Conservation (phyloP, 1,140 invertebrate genomes). For the Gonioctena quinquepunctata region DNA sequence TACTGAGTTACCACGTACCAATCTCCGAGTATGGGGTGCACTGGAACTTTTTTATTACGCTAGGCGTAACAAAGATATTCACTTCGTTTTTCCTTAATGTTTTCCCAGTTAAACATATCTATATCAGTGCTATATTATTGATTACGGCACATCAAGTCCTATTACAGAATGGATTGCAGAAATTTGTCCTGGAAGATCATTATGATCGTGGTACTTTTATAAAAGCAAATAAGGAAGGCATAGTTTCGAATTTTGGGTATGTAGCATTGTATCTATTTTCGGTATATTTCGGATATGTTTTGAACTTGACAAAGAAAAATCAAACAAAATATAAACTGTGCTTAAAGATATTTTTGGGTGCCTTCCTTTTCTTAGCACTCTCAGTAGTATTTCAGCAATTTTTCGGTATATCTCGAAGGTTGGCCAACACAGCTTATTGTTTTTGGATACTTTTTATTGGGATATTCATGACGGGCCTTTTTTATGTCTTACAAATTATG, state of each 20-base stretch:
- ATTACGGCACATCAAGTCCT: conserved; percentile 71
- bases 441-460: conserved; percentile 72
- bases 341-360: conserved; percentile 54
- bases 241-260: conserved; percentile 83
- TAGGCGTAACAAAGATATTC: conserved; percentile 81
- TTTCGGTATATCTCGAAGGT: conserved; percentile 67
- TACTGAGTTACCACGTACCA: conserved; percentile 82
- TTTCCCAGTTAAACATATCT: conserved; percentile 50
- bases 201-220: conserved; percentile 65
- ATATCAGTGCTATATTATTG: conserved; percentile 56
- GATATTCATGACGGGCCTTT: conserved; percentile 58
- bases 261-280: conserved; percentile 79
- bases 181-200: conserved; percentile 73
- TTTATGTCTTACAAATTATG: conserved; percentile 63
- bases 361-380: conserved; percentile 57
- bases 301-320: conserved; percentile 49
- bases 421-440: conserved; percentile 79
- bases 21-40: conserved; percentile 92
- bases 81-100: conserved; percentile 63
- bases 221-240: conserved; percentile 86
- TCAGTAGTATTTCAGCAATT: conserved; percentile 57
- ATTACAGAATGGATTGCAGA: conserved; percentile 65
- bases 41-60: conserved; percentile 96
- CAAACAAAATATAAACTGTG: not conserved
- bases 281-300: conserved; percentile 67